Evolutionary conservation across 1,140 invertebrate genomes (phyloP).

Genomic region (Cepaea nemoralis): DNA sequence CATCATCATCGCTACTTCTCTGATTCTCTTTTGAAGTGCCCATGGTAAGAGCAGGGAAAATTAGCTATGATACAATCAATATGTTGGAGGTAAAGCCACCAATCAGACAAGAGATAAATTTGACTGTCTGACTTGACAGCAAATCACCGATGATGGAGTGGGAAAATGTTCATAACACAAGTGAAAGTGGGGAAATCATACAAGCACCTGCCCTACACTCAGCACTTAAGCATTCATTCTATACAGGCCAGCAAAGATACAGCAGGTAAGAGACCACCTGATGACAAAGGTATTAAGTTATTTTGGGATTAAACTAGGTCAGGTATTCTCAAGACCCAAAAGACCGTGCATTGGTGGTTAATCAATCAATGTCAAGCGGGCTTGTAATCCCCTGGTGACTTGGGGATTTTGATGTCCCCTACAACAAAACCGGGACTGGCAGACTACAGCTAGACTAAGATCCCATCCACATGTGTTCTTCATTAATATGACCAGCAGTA

Average conservation of each 20-base stretch:
- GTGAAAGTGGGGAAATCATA: neutral
- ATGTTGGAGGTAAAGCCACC: neutral
- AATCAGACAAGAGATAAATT: neutral
- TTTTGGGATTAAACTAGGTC: neutral
- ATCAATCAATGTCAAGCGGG: neutral
- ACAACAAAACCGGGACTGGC: neutral
- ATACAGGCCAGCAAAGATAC: neutral
- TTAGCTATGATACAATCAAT: neutral
- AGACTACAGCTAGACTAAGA: neutral
- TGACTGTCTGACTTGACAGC: neutral
- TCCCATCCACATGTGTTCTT: neutral
- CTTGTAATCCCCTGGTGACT: neutral
- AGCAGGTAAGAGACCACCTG: neutral
- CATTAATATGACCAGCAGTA: neutral
- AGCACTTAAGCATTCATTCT: neutral
- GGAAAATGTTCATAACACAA: neutral
- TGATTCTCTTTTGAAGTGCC: constrained; percentile 4
- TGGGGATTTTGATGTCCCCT: neutral
- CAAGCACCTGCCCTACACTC: neutral
- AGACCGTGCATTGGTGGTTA: neutral
- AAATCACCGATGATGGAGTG: neutral
- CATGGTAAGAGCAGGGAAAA: neutral
- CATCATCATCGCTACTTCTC: neutral
- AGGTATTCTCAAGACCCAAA: neutral
- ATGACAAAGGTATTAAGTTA: neutral